Base-by-base conservation (phyloP, 2,888 invertebrate genomes). In the Penaeus monodon region DNA sequence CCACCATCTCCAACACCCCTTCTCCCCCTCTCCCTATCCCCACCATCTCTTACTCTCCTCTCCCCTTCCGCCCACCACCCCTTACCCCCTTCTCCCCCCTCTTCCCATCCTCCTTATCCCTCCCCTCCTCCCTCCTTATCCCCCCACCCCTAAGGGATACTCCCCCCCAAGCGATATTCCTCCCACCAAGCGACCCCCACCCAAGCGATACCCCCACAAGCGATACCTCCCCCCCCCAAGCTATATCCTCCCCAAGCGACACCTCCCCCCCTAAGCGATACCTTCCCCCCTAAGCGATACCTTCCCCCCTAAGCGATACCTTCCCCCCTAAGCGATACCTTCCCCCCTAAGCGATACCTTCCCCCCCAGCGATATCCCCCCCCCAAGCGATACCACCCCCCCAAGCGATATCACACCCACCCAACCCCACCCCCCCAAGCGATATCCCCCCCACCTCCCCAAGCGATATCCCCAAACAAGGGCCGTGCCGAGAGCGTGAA, bases 401-500 rank as follows among this genome's bases (percentile, higher is more conserved):
- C 14, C n/a, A n/a, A n/a, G n/a, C n/a, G n/a, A n/a, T n/a, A 38
- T n/a, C n/a, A n/a, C n/a, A n/a, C n/a, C n/a, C n/a, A n/a, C n/a
- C n/a, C n/a, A n/a, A n/a, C 33, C 33, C 38, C 38, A 17, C 76
- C 2, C 33, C 74, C 29, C 44, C 76, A 38, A 20, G 2, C 33
- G 2, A 29, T 12, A 24, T 76, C 8, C 38, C 20, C 24, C n/a
- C 44, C 4, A 20, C 76, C 49, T 12, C 44, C 49, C 77, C 44
- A 49, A 38, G 27, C 68, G n/a, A 68, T 27, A 27, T 12, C 68
- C 29, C 38, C 44, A 14, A 14, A n/a, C 27, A 29, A n/a, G n/a
- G 44, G 77, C 77, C n/a, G 27, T 57, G 44, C 77, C 49, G 27
- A 49, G 77, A 77, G 77, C 77, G 57, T 77, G 77, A 77, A 77